phyloP scores from a whole-genome alignment of 2,113 vertebrate species.

The Scopus umbretta region DNA sequence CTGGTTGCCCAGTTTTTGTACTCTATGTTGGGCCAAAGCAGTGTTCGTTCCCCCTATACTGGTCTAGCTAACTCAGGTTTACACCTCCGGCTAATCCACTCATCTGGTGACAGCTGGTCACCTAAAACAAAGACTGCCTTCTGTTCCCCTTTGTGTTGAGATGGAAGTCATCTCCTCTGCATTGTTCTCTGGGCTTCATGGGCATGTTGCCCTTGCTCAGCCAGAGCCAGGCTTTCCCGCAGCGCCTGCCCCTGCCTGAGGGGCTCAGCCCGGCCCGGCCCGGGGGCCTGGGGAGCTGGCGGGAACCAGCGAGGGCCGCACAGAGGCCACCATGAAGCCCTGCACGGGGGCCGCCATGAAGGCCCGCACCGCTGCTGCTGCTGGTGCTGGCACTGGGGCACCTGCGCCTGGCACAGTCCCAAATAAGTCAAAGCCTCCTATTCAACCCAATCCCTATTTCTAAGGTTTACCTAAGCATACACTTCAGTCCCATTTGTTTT shows the following conservation, averaged over 20 bases:
- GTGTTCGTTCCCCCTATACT: background rate
- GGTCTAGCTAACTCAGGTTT: background rate
- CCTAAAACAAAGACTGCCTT: background rate
- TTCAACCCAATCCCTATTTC: background rate
- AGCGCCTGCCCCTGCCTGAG: background rate
- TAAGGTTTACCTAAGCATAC: background rate
- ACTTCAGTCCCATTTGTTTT: background rate
- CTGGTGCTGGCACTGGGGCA: rapidly evolving
- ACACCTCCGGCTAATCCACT: background rate
- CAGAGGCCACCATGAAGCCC: rapidly evolving
- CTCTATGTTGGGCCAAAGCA: background rate
- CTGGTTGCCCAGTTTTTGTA: background rate
- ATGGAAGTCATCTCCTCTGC: background rate
- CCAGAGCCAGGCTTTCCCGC: background rate
- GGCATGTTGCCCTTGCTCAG: too few species aligned
- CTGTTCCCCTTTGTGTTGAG: background rate
- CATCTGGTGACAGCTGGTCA: background rate
- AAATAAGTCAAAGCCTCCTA: background rate
- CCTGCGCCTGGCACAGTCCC: rapidly evolving
- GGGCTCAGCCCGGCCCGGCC: background rate
- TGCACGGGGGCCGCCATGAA: too few species aligned
- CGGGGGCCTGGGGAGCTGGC: rapidly evolving
- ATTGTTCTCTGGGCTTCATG: background rate
- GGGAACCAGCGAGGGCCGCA: rapidly evolving
- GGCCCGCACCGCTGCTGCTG: background rate